A percentile compares a stretch with the other conserved stretches of the same genome.
Conservation (phyloP, 2,888 invertebrate genomes). For the Caenorhabditis doughertyi region DNA sequence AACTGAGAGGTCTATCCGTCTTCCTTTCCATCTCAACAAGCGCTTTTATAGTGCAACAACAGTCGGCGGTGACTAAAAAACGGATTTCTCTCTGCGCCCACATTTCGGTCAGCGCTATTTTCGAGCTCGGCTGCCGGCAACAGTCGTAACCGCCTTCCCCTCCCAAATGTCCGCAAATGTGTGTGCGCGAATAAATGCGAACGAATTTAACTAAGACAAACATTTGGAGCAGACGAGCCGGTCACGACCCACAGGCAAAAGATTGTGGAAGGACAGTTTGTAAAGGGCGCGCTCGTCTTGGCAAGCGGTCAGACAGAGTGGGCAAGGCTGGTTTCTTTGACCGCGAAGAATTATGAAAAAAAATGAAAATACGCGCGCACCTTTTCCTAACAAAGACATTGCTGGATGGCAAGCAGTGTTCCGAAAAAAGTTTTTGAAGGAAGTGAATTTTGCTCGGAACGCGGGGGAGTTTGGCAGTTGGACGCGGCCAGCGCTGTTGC, state of each 20-base stretch:
- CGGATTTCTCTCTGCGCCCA: conserved; percentile 39
- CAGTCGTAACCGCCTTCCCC: conserved; percentile 20
- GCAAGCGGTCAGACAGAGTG: conserved; percentile 17
- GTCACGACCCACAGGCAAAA: conserved; percentile 17
- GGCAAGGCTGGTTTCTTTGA: conserved; percentile 36
- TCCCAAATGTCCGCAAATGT: conserved; percentile 41
- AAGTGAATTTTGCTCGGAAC: conserved; percentile 27
- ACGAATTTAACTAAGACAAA: conserved; percentile 39
- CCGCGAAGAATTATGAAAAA: conserved; percentile 8
- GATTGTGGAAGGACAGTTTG: conserved; percentile 6
- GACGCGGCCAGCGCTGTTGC: too few species aligned
- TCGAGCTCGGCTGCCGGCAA: not conserved
- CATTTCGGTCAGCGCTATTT: conserved; percentile 20
- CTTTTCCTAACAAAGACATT: conserved; percentile 22
- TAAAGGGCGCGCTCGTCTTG: conserved; percentile 17
- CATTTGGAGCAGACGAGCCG: conserved; percentile 27
- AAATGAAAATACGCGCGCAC: too few species aligned
- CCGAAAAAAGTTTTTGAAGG: not conserved
- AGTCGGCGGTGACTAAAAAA: conserved; percentile 48
- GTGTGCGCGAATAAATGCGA: conserved; percentile 36
- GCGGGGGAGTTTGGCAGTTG: not conserved
- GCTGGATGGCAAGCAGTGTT: conserved; percentile 37
- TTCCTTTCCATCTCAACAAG: conserved; percentile 30
- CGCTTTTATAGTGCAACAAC: conserved; percentile 35
- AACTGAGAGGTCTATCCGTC: conserved; percentile 30